These are phyloP conservation scores for Electrophaes corylata DNA, from an alignment of 2,888 invertebrate genomes.

Conservation along the genomic window DNA sequence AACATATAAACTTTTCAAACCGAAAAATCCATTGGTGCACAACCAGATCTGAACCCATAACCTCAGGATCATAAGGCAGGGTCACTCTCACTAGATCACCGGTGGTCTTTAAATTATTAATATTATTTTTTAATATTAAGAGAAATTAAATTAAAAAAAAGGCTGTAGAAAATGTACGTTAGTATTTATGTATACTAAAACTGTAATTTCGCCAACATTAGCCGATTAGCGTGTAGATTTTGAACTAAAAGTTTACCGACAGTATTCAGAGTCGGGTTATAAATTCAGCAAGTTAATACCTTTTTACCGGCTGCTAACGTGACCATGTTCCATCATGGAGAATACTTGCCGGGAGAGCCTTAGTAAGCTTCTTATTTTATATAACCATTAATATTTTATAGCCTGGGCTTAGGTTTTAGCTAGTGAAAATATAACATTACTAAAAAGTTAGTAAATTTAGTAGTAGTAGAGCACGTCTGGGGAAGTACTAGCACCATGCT, in stretches of 20 bases:
- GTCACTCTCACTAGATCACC: too few relatives aligned
- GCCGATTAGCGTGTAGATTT: conserved; percentile 2
- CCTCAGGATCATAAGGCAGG: too few relatives aligned
- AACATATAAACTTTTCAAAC: too few relatives aligned
- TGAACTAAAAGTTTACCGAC: neutral
- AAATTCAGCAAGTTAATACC: conserved; percentile 15
- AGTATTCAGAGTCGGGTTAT: conserved; percentile 3
- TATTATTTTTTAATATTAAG: too few relatives aligned
- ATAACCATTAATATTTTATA: conserved; percentile 3
- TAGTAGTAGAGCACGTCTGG: neutral
- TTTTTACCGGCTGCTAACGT: conserved; percentile 8
- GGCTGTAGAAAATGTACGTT: too few relatives aligned
- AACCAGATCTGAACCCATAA: too few relatives aligned
- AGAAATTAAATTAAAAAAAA: too few relatives aligned
- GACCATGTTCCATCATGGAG: conserved; percentile 11
- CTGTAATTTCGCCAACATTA: neutral
- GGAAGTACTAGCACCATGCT: too few relatives aligned
- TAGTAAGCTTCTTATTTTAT: conserved; percentile 20
- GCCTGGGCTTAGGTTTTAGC: neutral
- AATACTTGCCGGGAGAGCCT: conserved; percentile 9
- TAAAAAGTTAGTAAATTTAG: too few relatives aligned
- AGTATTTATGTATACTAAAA: neutral
- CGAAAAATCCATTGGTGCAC: too few relatives aligned
- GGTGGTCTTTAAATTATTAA: too few relatives aligned
- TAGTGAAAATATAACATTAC: neutral